Evolutionary conservation across 2,797 vertebrate species (phyloP).

Genomic region (Halcyon leucocephala): DNA sequence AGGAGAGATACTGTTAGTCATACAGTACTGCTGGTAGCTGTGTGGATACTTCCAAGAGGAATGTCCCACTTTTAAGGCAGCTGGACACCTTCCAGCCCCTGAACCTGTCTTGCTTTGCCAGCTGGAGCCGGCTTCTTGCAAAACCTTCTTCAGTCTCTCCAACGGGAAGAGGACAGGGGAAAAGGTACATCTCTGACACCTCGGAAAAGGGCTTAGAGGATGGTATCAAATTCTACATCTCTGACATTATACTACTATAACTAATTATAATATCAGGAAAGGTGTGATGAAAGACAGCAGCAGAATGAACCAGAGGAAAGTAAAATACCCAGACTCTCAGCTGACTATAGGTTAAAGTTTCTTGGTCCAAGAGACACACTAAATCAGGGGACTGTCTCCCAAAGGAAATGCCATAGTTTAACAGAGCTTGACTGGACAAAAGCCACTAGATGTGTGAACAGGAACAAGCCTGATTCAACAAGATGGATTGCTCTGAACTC

Average conservation of each 20-base stretch:
- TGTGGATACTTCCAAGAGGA: not conserved
- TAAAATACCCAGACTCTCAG: not conserved
- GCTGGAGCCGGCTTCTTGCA: not conserved
- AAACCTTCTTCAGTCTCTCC: not conserved
- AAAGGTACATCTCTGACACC: not conserved
- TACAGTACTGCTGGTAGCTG: not conserved
- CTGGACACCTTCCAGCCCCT: conserved; percentile 3
- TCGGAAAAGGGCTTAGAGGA: not conserved
- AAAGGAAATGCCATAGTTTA: conserved; percentile 60
- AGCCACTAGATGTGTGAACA: conserved; percentile 66
- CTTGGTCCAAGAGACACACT: conserved; percentile 25
- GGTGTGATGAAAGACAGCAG: not conserved
- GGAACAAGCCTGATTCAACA: conserved; percentile 59
- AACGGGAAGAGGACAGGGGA: not conserved
- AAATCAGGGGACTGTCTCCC: conserved; percentile 57
- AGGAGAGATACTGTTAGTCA: not conserved
- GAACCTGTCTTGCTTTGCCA: not conserved
- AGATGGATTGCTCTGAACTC: conserved; percentile 68
- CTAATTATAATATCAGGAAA: not conserved
- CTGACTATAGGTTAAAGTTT: conserved; percentile 35
- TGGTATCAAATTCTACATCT: not conserved
- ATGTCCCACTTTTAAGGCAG: not conserved
- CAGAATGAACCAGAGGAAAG: not conserved
- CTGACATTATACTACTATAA: not conserved
- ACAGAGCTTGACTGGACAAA: conserved; percentile 56